Evolutionary conservation across 2,888 invertebrate species (phyloP), one percentile per base, ranked within the genome.

Genomic region (Eupsilia transversa): DNA sequence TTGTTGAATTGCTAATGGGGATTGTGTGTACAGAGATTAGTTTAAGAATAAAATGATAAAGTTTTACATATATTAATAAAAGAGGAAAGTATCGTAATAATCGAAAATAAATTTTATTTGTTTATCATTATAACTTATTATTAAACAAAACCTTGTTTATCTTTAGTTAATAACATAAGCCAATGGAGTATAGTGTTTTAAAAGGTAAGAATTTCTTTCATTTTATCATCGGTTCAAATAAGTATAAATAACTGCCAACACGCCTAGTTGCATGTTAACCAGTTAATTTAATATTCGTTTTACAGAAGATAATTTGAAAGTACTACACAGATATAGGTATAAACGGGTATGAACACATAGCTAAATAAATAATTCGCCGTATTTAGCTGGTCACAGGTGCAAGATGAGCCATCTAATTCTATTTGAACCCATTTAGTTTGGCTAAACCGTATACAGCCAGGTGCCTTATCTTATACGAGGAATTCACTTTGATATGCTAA

Each of bases 311-410:
- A 35, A 59, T 23, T 59, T 33, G 5, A 30, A 57, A 17, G 7
- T 3, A 33, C 20, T 56, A 59, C 33, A 17, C 17, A 35, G 9
- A 49, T 20, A 20, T 12, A 14, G 5, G 14, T 14, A 17, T 4
- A 17, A 14, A 35, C 14, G n/a, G 41, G 7, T 30, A 46, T 23
- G 27, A 33, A 27, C 14, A 54, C 27, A 33, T 14, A 33, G 17
- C 30, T 14, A 12, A 30, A n/a, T 41, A 43, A 66, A 80, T 74
- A 43, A 78, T 74, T 38, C 27, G 10, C 17, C n/a, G 23, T 20
- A 23, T 80, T 67, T 33, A 49, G 33, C 46, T 54, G 43, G 38
- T 63, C 76, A 38, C 81, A 80, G 78, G 61, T 80, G 78, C 30
- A 38, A 67, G 76, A 63, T 43, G 61, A 54, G 56, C 43, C 76